Evolutionary conservation across 2,113 vertebrate genomes (phyloP).

Genomic region (Tupaia tana): DNA sequence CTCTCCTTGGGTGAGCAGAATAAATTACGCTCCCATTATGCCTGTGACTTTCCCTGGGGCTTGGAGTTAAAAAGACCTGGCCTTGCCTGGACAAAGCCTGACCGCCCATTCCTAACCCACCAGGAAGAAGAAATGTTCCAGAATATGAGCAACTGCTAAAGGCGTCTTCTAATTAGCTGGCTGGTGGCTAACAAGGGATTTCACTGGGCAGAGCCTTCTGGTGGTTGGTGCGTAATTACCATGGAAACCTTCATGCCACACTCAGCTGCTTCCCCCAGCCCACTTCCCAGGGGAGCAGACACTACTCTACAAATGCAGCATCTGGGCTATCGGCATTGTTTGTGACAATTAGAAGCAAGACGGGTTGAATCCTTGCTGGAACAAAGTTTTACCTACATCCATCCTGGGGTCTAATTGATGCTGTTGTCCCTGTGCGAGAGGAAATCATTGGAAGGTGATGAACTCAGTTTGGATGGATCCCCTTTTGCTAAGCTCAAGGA

Average conservation of each 20-base stretch:
- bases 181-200: slow-evolving; percentile 63
- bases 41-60: not conserved
- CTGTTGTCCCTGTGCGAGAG: slow-evolving; percentile 18
- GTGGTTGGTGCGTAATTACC: slow-evolving; percentile 44
- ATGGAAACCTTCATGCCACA: slow-evolving; percentile 66
- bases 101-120: not conserved
- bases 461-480: slow-evolving; percentile 64
- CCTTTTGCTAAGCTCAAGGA: slow-evolving; percentile 60
- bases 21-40: not conserved
- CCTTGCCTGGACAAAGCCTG: not conserved
- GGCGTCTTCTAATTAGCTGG: slow-evolving; percentile 68
- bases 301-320: not conserved
- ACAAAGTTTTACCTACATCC: slow-evolving; percentile 65
- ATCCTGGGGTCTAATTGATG: slow-evolving; percentile 70
- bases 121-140: slow-evolving; percentile 53
- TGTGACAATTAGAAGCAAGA: slow-evolving; percentile 76
- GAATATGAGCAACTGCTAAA: slow-evolving; percentile 45
- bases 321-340: slow-evolving; percentile 68
- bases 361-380: slow-evolving; percentile 69
- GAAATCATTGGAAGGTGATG: slow-evolving; percentile 76
- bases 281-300: slow-evolving; percentile 21
- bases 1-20: not conserved
- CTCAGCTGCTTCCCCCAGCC: slow-evolving; percentile 16
- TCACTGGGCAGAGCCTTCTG: slow-evolving; percentile 37
- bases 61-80: not conserved